phyloP scores from a whole-genome alignment of 2,113 vertebrate species.

The Raja brachyura region DNA sequence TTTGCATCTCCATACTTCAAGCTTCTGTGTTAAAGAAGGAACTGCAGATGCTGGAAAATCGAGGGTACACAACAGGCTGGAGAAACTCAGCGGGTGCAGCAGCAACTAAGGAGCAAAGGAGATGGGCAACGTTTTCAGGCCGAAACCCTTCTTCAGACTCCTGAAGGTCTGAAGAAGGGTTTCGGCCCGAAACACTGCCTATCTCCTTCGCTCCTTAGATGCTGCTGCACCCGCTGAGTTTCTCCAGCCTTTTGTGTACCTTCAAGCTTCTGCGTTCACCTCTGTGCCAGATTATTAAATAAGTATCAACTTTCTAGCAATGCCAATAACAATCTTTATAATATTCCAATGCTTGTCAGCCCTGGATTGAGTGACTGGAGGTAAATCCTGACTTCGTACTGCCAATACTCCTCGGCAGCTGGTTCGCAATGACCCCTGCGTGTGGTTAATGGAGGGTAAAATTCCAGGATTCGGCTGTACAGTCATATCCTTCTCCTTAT shows the following conservation, averaged over 20 bases:
- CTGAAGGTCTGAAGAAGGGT: too few relatives aligned
- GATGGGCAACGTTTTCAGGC: too few relatives aligned
- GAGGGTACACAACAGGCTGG: too few relatives aligned
- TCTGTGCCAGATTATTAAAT: background rate
- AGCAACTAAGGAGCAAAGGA: too few relatives aligned
- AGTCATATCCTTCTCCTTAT: slow-evolving; percentile 43
- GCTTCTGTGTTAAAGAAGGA: background rate
- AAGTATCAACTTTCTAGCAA: background rate
- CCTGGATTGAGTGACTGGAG: background rate
- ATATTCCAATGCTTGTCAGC: background rate
- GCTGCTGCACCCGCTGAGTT: too few relatives aligned
- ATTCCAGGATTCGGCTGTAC: slow-evolving; percentile 58
- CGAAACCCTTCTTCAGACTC: too few relatives aligned
- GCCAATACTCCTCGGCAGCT: slow-evolving; percentile 31
- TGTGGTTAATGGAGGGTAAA: slow-evolving; percentile 55
- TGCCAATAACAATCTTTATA: background rate
- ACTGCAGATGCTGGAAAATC: too few relatives aligned
- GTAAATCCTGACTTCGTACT: background rate
- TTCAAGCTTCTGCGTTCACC: background rate
- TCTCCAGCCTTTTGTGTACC: too few relatives aligned
- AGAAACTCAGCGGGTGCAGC: too few relatives aligned
- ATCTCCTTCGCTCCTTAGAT: too few relatives aligned
- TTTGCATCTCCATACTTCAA: background rate
- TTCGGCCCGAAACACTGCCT: too few relatives aligned
- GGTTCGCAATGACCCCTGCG: slow-evolving; percentile 46